Base-by-base conservation (phyloP, 2,888 invertebrate species). In the Emmelina monodactyla region DNA sequence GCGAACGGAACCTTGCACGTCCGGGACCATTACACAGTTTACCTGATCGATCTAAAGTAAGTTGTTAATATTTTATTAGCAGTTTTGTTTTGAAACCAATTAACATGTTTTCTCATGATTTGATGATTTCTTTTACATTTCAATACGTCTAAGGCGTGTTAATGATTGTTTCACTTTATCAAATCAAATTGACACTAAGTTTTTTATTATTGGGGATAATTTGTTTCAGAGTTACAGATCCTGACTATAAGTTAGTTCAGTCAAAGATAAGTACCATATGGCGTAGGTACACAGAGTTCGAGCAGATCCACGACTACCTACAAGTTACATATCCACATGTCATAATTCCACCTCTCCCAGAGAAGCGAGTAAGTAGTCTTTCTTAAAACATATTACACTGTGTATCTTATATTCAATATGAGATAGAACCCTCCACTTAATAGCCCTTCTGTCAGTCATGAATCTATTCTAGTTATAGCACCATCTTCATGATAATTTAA, bases 241-340 rank as follows among this genome's bases (percentile, higher is more conserved):
- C 83, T 6, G 82, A 85, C 9, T 86, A 83, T 47, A 83, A 83
- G 50, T 62, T 76, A 37, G 83, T 86, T 30, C 68, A 87, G 29
- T 80, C 82, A 2, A 86, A 83, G 55, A 67, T 87, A 37, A 86
- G 86, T 45, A 85, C 87, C 11, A 83, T 89, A 46, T 90, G 90
- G 89, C 76, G 92, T 46, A 71, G 92, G 19, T 93, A 92, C 58
- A 91, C 90, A 31, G 92, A 93, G 62, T 92, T 92, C 76, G 92
- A 92, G 60, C 85, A 90, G 46, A 82, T 93, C 33, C 82, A 88
- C 47, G 86, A 87, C 46, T 91, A 91, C 55, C 70, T 93, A 38
- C 88, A 88, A 54, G 82, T 88, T 16, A 87, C 86, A 19, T 92
- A 91, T 67, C 89, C 91, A n/a, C 88, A 88, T 58, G 82, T 89